Evolutionary conservation across 2,888 invertebrate genomes (phyloP).

Genomic region (Melolontha melolontha): DNA sequence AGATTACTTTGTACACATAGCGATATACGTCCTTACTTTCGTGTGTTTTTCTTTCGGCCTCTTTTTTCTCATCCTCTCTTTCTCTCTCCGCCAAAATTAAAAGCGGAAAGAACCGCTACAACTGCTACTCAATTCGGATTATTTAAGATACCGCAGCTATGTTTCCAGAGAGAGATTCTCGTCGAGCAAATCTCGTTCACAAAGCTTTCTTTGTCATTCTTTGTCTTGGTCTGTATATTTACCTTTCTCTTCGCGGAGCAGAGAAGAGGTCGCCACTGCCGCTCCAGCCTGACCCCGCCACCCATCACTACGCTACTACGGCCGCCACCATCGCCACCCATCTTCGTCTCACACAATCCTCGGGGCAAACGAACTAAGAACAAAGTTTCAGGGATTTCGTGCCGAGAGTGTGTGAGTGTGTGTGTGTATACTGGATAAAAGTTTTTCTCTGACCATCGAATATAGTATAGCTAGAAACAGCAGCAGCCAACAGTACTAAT

Average conservation of each 20-base stretch:
- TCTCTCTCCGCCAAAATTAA: background rate
- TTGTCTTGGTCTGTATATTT: conserved; percentile 55
- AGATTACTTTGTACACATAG: too few species aligned
- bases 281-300: conserved; percentile 19
- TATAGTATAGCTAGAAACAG: background rate
- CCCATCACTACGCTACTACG: background rate
- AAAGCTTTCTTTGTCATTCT: conserved; percentile 57
- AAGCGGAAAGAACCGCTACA: conserved; percentile 4
- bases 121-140: conserved; percentile 47
- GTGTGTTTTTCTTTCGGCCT: too few species aligned
- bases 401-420: conserved; percentile 19
- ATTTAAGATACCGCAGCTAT: conserved; percentile 59
- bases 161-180: conserved; percentile 55
- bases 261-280: conserved; percentile 28
- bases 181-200: conserved; percentile 56
- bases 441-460: conserved; percentile 1
- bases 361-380: conserved; percentile 59
- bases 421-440: conserved; percentile 7
- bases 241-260: conserved; percentile 56
- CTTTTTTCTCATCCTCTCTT: background rate
- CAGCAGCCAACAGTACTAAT: background rate
- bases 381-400: conserved; percentile 57
- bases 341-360: conserved; percentile 48
- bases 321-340: background rate
- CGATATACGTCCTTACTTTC: too few species aligned